These are phyloP conservation scores for Falco naumanni DNA, from an alignment of 2,797 vertebrate species.

Conservation along the genomic window DNA sequence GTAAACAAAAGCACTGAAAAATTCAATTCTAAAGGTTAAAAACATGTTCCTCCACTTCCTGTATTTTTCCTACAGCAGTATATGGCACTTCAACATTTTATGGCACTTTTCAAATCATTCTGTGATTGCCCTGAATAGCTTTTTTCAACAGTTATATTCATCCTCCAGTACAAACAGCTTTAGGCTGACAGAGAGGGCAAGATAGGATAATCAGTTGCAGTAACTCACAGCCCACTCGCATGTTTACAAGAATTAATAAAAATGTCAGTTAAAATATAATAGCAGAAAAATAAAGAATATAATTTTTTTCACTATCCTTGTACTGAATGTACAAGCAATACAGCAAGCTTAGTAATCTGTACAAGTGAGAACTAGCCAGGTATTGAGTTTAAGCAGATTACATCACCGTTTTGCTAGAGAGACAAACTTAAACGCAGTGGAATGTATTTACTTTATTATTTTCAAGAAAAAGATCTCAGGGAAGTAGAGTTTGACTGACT, in stretches of 20 bases:
- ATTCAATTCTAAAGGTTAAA: background rate
- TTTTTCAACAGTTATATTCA: background rate
- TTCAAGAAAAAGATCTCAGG: background rate
- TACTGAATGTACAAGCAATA: background rate
- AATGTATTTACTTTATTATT: background rate
- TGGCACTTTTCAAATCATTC: background rate
- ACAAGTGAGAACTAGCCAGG: background rate
- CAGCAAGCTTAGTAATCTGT: background rate
- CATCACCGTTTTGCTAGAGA: background rate
- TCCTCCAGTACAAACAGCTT: slow-evolving; percentile 1
- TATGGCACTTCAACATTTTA: background rate
- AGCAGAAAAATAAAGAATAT: background rate
- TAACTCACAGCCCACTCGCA: slow-evolving; percentile 11
- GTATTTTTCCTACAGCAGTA: background rate
- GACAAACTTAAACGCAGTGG: background rate
- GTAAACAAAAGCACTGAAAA: slow-evolving; percentile 36
- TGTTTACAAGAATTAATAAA: slow-evolving; percentile 6
- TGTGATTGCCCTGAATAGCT: background rate
- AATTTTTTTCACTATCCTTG: background rate
- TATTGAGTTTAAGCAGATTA: background rate
- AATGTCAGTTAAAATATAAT: background rate
- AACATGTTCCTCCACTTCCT: background rate
- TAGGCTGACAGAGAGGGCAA: background rate
- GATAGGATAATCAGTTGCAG: background rate
- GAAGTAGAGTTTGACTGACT: background rate